These are phyloP conservation scores for Notiomystis cincta DNA, from an alignment of 2,113 vertebrate genomes.

Conservation along the genomic window DNA sequence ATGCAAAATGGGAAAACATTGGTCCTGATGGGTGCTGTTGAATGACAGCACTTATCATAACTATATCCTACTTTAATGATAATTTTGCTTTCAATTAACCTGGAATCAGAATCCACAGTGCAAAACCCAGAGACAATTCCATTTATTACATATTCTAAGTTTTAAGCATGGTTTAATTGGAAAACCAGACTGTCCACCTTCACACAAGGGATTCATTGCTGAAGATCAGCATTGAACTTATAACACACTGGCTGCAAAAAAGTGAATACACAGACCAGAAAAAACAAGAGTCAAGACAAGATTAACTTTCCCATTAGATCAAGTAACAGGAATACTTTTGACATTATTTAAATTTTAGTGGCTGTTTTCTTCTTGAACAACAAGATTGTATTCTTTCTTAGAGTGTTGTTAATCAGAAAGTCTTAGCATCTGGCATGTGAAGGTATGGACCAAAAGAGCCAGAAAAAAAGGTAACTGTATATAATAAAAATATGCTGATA, in stretches of 20 bases:
- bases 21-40: background rate
- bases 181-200: background rate
- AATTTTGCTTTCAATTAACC: background rate
- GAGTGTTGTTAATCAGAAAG: background rate
- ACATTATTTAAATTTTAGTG: background rate
- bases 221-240: background rate
- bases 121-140: background rate
- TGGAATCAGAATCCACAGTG: background rate
- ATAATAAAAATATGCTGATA: background rate
- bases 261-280: background rate
- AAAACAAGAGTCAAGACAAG: background rate
- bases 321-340: background rate
- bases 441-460: background rate
- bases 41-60: background rate
- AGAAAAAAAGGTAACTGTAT: background rate
- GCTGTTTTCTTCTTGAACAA: background rate
- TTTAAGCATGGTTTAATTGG: background rate
- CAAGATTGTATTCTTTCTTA: background rate
- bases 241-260: background rate
- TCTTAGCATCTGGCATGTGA: background rate
- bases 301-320: background rate
- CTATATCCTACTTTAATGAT: background rate
- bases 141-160: background rate
- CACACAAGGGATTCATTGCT: background rate
- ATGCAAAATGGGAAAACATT: background rate